Percentiles rank a stretch among this genome's conserved stretches.
These are phyloP conservation scores for Lamellibrachia luymesi DNA, from an alignment of 1,140 invertebrate genomes.

Conservation along the genomic window DNA sequence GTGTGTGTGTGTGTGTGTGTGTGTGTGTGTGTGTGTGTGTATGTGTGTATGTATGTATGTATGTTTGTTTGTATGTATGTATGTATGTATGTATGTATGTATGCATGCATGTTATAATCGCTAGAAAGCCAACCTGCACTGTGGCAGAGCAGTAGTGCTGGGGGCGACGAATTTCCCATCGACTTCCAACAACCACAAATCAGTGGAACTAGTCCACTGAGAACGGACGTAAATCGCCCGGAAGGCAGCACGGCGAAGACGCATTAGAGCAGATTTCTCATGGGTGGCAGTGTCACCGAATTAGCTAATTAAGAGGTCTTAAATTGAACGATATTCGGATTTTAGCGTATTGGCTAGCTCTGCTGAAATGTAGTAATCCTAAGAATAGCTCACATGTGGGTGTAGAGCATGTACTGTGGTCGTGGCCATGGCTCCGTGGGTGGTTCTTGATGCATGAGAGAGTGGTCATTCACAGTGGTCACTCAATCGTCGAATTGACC, in stretches of 20 bases:
- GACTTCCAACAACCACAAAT: neutral
- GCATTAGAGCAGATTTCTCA: neutral
- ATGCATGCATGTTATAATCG: no score
- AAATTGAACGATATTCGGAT: neutral
- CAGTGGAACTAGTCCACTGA: neutral
- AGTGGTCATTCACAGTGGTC: no score
- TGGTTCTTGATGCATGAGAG: no score
- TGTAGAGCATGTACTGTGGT: neutral
- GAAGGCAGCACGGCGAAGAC: neutral
- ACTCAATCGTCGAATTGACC: neutral
- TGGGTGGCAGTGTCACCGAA: neutral
- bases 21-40: no score
- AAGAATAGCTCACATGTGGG: neutral
- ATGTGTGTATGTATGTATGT: no score
- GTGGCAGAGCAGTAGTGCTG: neutral
- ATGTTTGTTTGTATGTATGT: no score
- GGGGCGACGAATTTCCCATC: neutral
- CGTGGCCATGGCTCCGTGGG: neutral
- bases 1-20: no score
- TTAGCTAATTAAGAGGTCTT: conserved; percentile 1
- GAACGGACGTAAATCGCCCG: neutral
- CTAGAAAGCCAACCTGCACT: no score
- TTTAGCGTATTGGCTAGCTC: neutral
- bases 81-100: no score
- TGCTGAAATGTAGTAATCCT: neutral